Evolutionary conservation across 2,888 invertebrate genomes (phyloP).

Genomic region (Falcaria lacertinaria): DNA sequence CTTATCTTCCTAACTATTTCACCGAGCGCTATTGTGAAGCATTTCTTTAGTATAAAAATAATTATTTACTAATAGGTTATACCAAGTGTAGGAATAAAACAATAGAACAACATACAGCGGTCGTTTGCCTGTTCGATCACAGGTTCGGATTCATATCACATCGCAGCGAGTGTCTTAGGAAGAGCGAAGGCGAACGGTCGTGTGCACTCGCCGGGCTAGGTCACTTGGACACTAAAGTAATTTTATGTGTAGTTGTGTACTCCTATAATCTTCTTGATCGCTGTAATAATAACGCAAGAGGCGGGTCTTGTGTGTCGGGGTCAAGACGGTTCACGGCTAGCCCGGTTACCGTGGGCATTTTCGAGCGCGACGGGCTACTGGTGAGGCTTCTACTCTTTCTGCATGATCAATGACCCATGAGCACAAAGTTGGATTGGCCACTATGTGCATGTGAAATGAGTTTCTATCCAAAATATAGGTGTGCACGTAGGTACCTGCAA

Average conservation of each 20-base stretch:
- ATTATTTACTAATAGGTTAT: background rate
- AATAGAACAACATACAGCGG: background rate
- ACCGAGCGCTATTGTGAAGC: background rate
- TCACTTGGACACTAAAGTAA: conserved; percentile 4
- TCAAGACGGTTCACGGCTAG: conserved; percentile 56
- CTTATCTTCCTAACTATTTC: background rate
- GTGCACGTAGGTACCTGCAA: too few relatives aligned
- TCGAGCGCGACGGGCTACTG: conserved; percentile 30
- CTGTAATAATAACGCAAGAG: too few relatives aligned
- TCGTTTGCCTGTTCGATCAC: conserved; percentile 4
- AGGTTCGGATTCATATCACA: conserved; percentile 3
- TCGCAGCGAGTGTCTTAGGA: conserved; percentile 35
- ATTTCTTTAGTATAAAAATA: background rate
- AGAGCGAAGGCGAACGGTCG: conserved; percentile 49
- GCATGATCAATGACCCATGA: conserved; percentile 13
- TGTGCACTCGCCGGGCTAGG: conserved; percentile 18
- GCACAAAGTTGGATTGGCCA: too few relatives aligned
- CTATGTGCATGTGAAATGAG: too few relatives aligned
- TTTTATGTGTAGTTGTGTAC: background rate
- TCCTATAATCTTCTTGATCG: background rate
- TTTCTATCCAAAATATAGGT: too few relatives aligned
- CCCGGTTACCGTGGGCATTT: conserved; percentile 43
- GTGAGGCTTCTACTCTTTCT: conserved; percentile 29
- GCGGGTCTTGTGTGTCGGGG: conserved; percentile 34
- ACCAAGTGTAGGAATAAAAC: background rate